Base-by-base conservation (phyloP, 2,888 invertebrate genomes). In the Operophtera brumata region DNA sequence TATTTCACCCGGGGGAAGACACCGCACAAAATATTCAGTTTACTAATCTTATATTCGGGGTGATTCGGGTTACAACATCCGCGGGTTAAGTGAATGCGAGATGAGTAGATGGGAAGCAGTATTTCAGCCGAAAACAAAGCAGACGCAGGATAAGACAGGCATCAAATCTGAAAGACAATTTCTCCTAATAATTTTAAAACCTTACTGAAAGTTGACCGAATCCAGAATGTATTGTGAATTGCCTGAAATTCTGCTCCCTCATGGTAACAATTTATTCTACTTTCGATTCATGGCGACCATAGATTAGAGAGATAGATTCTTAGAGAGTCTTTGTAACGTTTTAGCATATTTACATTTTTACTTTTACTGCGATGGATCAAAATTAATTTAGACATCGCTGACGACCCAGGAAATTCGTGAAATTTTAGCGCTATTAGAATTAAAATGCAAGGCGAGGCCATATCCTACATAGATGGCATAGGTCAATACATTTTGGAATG, bases 361-460 rank as follows among this genome's bases (percentile, higher is more conserved):
- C n/a, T n/a, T n/a, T n/a, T n/a, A 6, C 35, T 12, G 12, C 12
- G 35, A 35, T 12, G 35, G 35, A 12, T 12, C 8, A 5, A 34
- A 35, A 34, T 41, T 2, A 13, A 35, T n/a, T 32, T 26, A 34
- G 26, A 40, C 25, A 39, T n/a, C 10, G 35, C 7, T 14, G 20
- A 20, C 10, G 20, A 10, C 12, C 8, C 11, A 42, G 45, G 51
- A 44, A 51, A 35, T 42, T 28, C 8, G 25, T 41, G 44, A 28
- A 11, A 12, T 42, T 43, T 42, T 39, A 50, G 50, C 47, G 36
- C 43, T 46, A 54, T 56, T 49, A 54, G 51, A 47, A 57, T 59
- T 47, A 54, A 46, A 57, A 54, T 49, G 54, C 56, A 49, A 62
- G 54, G 60, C 56, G 52, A 62, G 56, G 60, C 14, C 54, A 26